These are phyloP conservation scores for Mayetiola destructor DNA, from an alignment of 2,888 invertebrate species.

Conservation along the genomic window DNA sequence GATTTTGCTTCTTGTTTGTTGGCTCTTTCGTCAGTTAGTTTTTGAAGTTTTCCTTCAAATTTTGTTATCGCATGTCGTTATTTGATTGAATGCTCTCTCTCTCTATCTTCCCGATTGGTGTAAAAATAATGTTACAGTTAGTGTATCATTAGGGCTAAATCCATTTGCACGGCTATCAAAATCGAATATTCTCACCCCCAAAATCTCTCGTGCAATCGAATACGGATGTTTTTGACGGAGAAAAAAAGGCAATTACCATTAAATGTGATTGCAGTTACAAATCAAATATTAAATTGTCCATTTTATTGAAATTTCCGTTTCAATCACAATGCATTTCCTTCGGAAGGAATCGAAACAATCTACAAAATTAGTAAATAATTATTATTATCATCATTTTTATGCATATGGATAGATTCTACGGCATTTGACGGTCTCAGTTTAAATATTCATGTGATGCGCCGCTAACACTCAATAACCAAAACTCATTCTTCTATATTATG, in stretches of 20 bases:
- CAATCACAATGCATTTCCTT: not conserved
- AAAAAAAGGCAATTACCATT: conserved; percentile 12
- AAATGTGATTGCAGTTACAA: conserved; percentile 13
- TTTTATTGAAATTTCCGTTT: conserved; percentile 12
- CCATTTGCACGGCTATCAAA: conserved; percentile 8
- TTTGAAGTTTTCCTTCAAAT: not conserved
- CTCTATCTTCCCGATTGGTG: too few relatives aligned
- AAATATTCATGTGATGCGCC: too few relatives aligned
- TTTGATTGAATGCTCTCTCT: not conserved
- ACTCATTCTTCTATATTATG: too few relatives aligned
- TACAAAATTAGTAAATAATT: not conserved
- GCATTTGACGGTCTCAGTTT: too few relatives aligned
- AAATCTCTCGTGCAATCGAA: not conserved
- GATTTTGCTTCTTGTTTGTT: not conserved
- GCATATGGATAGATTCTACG: too few relatives aligned
- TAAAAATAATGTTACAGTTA: too few relatives aligned
- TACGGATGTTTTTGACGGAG: not conserved
- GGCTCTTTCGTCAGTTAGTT: not conserved
- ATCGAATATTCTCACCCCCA: not conserved
- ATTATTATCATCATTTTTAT: not conserved
- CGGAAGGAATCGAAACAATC: not conserved
- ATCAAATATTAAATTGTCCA: conserved; percentile 16
- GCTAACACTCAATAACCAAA: too few relatives aligned
- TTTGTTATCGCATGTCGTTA: not conserved
- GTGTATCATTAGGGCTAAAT: too few relatives aligned